Evolutionary conservation across 2,113 vertebrate genomes (phyloP), one percentile per base, ranked within the genome.

Genomic region (Tupaia chinensis): DNA sequence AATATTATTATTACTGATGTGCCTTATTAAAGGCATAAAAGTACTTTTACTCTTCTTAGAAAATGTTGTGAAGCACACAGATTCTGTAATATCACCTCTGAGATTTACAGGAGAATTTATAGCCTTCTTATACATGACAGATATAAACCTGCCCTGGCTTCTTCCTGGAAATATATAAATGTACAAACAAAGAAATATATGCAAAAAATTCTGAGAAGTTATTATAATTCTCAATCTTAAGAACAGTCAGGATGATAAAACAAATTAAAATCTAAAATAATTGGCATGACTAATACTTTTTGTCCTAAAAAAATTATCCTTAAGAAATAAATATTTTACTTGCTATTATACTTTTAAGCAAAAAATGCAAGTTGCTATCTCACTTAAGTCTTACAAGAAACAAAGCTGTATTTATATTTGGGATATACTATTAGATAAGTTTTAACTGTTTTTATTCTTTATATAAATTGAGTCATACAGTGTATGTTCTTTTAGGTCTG

Each of bases 1-100:
- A 78, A 74, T 86, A 95, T 91, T 97, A 96, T 58, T 78, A 94
- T 83, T 95, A 82, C 83, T 89, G n/a, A 95, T 94, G 70, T 82
- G 70, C 70, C 54, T 89, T 95, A 97, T 94, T 97, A 97, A 95
- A 92, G 89, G 44, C 66, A 94, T 44, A 65, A 91, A 81, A 94
- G 65, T 95, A 32, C 27, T 94, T 94, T 96, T 78, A 86, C 95
- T 81, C 61, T 94, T 97, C 81, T 95, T 29, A 85, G 77, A 93
- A 97, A 95, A 87, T 95, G 82, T 93, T 96, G 66, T 88, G 69
- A 94, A 96, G 82, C 73, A 94, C 81, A 77, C 2, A 85, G 53
- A 93, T 93, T 94, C 54, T 88, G n/a, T 93, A 97, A 90, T 58
- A 84, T 53, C 93, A 89, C 60, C 32, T 93, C 96, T 88, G 56